These are phyloP conservation scores for Borostomias antarcticus DNA, from an alignment of 2,797 vertebrate species.

Conservation along the genomic window DNA sequence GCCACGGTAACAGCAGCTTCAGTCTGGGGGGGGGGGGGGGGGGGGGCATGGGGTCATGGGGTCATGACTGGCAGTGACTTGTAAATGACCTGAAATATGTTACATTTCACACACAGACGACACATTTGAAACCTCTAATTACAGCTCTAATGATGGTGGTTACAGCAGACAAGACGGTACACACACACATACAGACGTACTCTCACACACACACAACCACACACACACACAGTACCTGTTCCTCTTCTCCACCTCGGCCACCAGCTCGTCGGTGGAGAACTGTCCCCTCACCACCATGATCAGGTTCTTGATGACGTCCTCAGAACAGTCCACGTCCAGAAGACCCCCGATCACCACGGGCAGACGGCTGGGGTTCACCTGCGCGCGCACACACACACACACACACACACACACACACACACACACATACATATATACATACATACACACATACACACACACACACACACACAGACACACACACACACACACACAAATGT, in stretches of 20 bases:
- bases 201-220: neutral
- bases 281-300: constrained; percentile 87
- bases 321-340: constrained; percentile 90
- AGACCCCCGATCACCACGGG: constrained; percentile 92
- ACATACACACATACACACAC: neutral
- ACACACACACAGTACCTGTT: constrained; percentile 76
- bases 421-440: neutral
- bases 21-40: constrained; percentile 69
- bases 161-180: neutral
- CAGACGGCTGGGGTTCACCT: constrained; percentile 90
- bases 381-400: constrained; percentile 11
- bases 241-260: constrained; percentile 93
- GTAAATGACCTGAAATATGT: neutral
- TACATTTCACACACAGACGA: neutral
- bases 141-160: neutral
- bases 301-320: constrained; percentile 83
- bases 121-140: neutral
- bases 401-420: neutral
- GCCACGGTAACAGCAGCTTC: constrained; percentile 88
- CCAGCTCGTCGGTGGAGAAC: constrained; percentile 88
- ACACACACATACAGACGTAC: neutral
- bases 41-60: neutral
- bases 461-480: neutral
- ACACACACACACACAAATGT: neutral
- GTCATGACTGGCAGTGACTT: neutral